Evolutionary conservation across 2,113 vertebrate species (phyloP), one percentile per base, ranked within the genome.

Genomic region (Neoarius graeffei): DNA sequence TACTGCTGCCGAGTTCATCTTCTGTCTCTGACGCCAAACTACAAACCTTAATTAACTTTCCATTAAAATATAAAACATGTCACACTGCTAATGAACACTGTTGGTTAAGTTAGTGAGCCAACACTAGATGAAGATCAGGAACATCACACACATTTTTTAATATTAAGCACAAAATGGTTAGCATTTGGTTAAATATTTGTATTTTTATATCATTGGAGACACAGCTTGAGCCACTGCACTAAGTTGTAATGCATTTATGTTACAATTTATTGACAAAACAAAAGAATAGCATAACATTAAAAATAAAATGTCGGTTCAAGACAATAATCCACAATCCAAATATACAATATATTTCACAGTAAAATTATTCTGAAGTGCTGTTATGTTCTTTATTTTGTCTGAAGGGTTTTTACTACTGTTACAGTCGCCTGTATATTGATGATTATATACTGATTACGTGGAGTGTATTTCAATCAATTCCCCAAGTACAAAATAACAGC

Each of bases 401-500:
- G 30, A 30, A 60, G 10, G 4, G 0, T 11, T 60, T 60, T 42
- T 14, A 42, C 27, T 60, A 60, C 35, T 7, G 62, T 62, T 82
- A 20, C 35, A 62, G 57, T 82, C 1, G 6, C 48, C 59, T 82
- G 59, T 62, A 82, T 71, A 25, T 42, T 9, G 25, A 57, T 82
- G 30, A 54, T 74, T 67, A 57, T 69, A 71, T 73, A 74, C 30
- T 85, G 27, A 62, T 80, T 84, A 69, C 62, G 66, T 87, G 60
- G 35, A 81, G 42, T 60, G 30, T 13, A 59, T 62, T 62, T 56
- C 69, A 54, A 71, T 86, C 64, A 27, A 59, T 79, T 64, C 81
- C 86, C 57, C 80, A 62, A 62, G 80, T 62, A 82, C 57, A 82
- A 82, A 59, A 57, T 87, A 81, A 87, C 77, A 79, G 85, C 81